phyloP scores from a whole-genome alignment of 2,888 invertebrate genomes.

The Gastracanthus pulcherrimus region DNA sequence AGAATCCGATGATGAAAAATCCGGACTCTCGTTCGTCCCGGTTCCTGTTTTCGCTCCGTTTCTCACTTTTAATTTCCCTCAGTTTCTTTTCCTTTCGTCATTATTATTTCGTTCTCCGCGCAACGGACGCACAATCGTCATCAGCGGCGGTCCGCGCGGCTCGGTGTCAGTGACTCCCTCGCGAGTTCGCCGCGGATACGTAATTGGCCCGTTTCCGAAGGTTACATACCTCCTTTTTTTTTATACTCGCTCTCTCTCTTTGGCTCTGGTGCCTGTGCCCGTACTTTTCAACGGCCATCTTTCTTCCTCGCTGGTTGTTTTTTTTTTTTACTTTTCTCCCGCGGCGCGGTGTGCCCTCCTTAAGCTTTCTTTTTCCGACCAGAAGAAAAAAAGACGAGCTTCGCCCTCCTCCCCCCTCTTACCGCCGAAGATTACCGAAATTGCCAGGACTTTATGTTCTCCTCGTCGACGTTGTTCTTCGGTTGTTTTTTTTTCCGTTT shows the following conservation, averaged over 20 bases:
- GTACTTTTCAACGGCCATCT: not conserved
- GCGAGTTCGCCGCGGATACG: not conserved
- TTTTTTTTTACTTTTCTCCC: constrained; percentile 8
- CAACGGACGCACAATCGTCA: not conserved
- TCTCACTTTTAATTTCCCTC: too few relatives aligned
- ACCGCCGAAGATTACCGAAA: not conserved
- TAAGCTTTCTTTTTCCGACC: not conserved
- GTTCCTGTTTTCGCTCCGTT: too few relatives aligned
- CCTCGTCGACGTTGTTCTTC: not conserved
- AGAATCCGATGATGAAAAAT: not conserved
- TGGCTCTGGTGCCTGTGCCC: not conserved
- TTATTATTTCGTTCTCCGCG: not conserved
- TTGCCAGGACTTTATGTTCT: constrained; percentile 22
- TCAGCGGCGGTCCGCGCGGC: not conserved
- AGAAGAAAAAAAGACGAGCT: too few relatives aligned
- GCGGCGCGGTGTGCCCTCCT: not conserved
- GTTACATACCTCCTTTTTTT: constrained; percentile 40
- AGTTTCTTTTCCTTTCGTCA: not conserved
- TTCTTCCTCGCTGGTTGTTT: not conserved
- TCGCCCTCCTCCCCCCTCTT: too few relatives aligned
- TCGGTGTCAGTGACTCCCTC: constrained; percentile 53
- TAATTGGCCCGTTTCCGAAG: constrained; percentile 54
- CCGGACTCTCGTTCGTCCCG: not conserved
- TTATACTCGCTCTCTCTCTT: not conserved
- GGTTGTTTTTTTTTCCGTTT: not conserved